Evolutionary conservation across 2,113 vertebrate species (phyloP), one percentile per base, ranked within the genome.

Genomic region (Emydocephalus ijimae): DNA sequence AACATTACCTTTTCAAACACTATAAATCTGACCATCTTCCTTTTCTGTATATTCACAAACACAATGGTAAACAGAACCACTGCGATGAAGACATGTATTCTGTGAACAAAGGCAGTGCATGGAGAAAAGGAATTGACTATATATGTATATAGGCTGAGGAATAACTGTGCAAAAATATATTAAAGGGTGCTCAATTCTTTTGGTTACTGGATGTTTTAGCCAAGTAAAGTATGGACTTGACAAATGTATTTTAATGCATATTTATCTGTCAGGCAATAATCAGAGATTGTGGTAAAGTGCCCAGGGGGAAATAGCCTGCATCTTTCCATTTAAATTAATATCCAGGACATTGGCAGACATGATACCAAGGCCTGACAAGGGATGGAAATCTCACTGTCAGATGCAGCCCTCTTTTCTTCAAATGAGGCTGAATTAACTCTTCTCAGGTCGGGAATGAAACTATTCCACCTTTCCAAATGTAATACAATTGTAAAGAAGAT

Each of bases 271-370:
- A 93, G 89, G 92, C 88, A 90, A 87, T 91, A 87, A 86, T 57
- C 89, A 81, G 85, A 90, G 74, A 93, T 90, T 5, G 81, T 90
- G 89, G 89, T 85, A 90, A 93, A 15, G 54, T 52, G 90, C 93
- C 93, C 64, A 81, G 29, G 54, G 93, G 93, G 93, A 91, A 93
- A 93, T 93, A 93, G 91, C 87, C 93, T 91, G 90, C 90, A 93
- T 91, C 90, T 91, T 91, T 91, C 93, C 90, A 91, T 93, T 89
- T 91, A 93, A 93, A 85, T 91, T 90, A 89, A 45, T 89, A 91
- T 93, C 90, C 87, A 86, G 92, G 89, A 86, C 69, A 92, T 61
- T 55, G 91, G 92, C 88, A 89, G 92, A 92, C 92, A 86, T 86
- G 55, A 90, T 89, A 90, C 57, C 81, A 90, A 85, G 52, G 52